Percentiles rank a stretch among this genome's conserved stretches.
Conservation (phyloP, 1,140 invertebrate species). For the Drosophila repleta region DNA sequence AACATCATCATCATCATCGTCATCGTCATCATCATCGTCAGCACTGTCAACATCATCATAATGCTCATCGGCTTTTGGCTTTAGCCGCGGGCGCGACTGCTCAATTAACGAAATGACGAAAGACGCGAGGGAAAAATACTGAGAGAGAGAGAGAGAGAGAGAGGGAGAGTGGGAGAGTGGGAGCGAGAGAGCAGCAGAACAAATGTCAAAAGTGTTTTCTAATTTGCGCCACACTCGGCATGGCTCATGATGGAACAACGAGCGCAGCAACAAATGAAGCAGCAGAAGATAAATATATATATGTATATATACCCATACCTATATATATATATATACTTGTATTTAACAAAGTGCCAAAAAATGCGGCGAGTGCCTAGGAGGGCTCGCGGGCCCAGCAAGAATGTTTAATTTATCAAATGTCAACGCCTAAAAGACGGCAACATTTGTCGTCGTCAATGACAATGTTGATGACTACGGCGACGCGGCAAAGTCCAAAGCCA, state of each 20-base stretch:
- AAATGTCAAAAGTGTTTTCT: conserved; percentile 81
- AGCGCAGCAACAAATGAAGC: conserved; percentile 67
- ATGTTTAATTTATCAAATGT: conserved; percentile 82
- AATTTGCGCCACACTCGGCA: conserved; percentile 69
- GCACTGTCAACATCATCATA: conserved; percentile 6
- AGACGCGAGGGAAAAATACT: background rate
- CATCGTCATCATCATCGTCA: conserved; percentile 2
- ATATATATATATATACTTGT: conserved; percentile 25
- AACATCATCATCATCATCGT: conserved; percentile 10
- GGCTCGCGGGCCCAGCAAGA: conserved; percentile 52
- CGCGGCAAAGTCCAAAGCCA: conserved; percentile 12
- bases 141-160: background rate
- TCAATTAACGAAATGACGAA: conserved; percentile 75
- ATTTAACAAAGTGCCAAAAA: conserved; percentile 77
- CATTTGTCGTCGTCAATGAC: conserved; percentile 81
- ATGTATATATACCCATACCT: background rate
- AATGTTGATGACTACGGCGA: conserved; percentile 66
- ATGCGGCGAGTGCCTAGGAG: conserved; percentile 29
- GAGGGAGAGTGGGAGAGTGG: background rate
- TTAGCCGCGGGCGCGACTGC: conserved; percentile 63
- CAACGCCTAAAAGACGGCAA: conserved; percentile 80
- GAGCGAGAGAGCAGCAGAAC: conserved; percentile 29
- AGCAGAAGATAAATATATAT: conserved; percentile 18
- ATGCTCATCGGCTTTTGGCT: conserved; percentile 19
- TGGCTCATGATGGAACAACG: conserved; percentile 17